Evolutionary conservation across 2,888 invertebrate species (phyloP).

Genomic region (Candidula unifasciata): DNA sequence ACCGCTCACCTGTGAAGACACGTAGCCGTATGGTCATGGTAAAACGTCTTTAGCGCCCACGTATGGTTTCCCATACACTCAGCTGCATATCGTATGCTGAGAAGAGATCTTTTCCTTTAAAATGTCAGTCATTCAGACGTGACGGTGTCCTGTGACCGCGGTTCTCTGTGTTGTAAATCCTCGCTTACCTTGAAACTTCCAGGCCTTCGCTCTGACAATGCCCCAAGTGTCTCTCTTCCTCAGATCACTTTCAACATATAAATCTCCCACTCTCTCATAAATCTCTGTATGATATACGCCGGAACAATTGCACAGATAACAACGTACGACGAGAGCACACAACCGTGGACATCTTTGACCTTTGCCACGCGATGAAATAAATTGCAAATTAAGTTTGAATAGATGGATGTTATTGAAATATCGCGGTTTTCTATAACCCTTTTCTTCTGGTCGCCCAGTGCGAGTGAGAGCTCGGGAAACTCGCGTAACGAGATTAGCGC

Average conservation of each 20-base stretch:
- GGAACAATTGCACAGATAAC: constrained; percentile 27
- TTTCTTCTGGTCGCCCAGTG: constrained; percentile 6
- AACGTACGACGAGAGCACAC: background rate
- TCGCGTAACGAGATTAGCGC: constrained; percentile 42
- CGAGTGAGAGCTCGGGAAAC: background rate
- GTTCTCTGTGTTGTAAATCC: too few species aligned
- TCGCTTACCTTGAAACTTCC: too few species aligned
- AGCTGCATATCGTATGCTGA: too few species aligned
- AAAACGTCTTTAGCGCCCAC: too few species aligned
- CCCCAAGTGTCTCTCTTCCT: background rate
- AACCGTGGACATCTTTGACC: constrained; percentile 36
- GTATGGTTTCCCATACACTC: too few species aligned
- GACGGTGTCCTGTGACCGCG: too few species aligned
- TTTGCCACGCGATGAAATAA: constrained; percentile 44
- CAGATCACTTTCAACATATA: background rate
- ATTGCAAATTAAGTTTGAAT: constrained; percentile 48
- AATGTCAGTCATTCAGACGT: too few species aligned
- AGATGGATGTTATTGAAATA: constrained; percentile 48
- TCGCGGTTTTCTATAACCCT: constrained; percentile 43
- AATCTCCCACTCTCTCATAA: background rate
- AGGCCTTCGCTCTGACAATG: too few species aligned
- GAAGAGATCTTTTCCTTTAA: too few species aligned
- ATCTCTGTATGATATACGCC: background rate
- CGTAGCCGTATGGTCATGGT: too few species aligned
- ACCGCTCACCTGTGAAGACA: too few species aligned